A percentile compares a stretch with the other conserved stretches of the same genome.
These are phyloP conservation scores for Myrmecophaga tridactyla DNA, from an alignment of 2,113 vertebrate genomes.

Conservation along the genomic window DNA sequence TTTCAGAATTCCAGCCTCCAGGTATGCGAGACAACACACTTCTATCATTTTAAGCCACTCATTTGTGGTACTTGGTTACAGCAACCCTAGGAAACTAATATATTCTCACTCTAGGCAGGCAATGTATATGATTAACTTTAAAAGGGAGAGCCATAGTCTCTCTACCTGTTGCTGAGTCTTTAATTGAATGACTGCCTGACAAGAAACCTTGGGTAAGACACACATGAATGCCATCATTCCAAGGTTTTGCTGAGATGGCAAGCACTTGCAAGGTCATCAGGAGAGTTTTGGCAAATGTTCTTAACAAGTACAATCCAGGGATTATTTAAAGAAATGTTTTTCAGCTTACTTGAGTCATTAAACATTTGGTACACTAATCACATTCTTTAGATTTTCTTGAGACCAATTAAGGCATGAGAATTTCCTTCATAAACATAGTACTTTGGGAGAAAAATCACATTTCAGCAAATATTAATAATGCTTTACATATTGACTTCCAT, in stretches of 20 bases:
- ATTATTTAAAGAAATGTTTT: constrained; percentile 20
- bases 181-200: not conserved
- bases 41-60: too few species aligned
- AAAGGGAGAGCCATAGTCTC: not conserved
- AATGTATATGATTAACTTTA: not conserved
- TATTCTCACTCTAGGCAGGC: not conserved
- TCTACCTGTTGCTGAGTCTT: not conserved
- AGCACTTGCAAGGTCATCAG: not conserved
- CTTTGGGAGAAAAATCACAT: not conserved
- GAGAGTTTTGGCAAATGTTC: not conserved
- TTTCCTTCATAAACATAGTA: constrained; percentile 3
- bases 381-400: not conserved
- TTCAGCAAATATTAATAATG: constrained; percentile 7
- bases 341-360: not conserved
- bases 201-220: not conserved
- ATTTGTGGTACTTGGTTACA: too few species aligned
- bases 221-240: not conserved
- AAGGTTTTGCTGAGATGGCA: not conserved
- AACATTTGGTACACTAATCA: not conserved
- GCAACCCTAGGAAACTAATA: not conserved
- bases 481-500: not conserved
- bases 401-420: not conserved
- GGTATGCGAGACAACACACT: too few species aligned
- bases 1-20: too few species aligned
- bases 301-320: not conserved